phyloP scores from a whole-genome alignment of 1,140 invertebrate genomes.

The Drusus annulatus region DNA sequence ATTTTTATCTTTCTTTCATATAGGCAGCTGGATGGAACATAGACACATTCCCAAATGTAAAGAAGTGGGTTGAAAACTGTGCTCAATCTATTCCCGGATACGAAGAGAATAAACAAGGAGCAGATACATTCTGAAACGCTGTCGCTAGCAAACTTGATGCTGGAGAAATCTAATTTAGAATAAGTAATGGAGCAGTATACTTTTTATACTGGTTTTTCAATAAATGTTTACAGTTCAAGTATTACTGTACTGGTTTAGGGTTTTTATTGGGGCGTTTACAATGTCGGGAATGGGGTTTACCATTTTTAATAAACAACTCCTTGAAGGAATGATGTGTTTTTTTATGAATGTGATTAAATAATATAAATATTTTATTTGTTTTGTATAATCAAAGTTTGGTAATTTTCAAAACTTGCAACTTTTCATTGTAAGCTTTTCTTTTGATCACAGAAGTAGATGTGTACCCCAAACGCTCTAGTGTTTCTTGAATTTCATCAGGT shows the following conservation, averaged over 20 bases:
- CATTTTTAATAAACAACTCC: not conserved
- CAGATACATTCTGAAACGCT: slow-evolving; percentile 70
- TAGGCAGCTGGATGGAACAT: slow-evolving; percentile 79
- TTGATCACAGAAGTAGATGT: slow-evolving; percentile 75
- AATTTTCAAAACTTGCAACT: slow-evolving; percentile 78
- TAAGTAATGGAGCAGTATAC: not conserved
- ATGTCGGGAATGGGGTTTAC: not conserved
- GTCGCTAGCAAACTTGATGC: slow-evolving; percentile 71
- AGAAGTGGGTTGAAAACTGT: slow-evolving; percentile 77
- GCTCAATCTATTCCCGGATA: slow-evolving; percentile 68
- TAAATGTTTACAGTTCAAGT: too few species aligned
- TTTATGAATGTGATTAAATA: slow-evolving; percentile 12
- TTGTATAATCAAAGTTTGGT: slow-evolving; percentile 54
- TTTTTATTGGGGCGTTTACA: not conserved
- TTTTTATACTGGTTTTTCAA: too few species aligned
- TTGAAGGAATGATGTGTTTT: slow-evolving; percentile 33
- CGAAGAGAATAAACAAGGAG: slow-evolving; percentile 72
- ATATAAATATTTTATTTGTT: slow-evolving; percentile 53
- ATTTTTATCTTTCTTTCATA: slow-evolving; percentile 52
- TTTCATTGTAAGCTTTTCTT: slow-evolving; percentile 81
- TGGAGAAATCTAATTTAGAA: slow-evolving; percentile 59
- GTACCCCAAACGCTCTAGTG: slow-evolving; percentile 76
- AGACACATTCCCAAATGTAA: slow-evolving; percentile 76
- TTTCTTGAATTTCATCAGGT: slow-evolving; percentile 78
- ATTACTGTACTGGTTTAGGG: too few species aligned